Evolutionary conservation across 2,888 invertebrate genomes (phyloP).

Genomic region (Stenodera caucasica): DNA sequence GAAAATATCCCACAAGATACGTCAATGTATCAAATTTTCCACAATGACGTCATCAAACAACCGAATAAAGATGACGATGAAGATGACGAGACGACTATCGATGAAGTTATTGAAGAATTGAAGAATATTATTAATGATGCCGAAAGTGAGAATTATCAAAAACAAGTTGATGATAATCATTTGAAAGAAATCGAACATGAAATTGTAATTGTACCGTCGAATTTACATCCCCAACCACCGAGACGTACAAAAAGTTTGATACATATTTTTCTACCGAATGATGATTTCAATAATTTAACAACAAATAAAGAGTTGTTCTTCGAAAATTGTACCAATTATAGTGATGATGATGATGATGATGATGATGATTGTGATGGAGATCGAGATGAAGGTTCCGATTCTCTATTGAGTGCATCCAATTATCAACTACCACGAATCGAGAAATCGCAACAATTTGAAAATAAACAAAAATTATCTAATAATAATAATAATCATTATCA

Average conservation of each 20-base stretch:
- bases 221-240: conserved; percentile 80
- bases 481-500: no score
- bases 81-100: conserved; percentile 79
- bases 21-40: conserved; percentile 65
- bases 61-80: conserved; percentile 51
- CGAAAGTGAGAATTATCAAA: conserved; percentile 68
- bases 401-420: conserved; percentile 67
- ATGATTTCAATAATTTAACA: conserved; percentile 58
- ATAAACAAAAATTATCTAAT: conserved; percentile 19
- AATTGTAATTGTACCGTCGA: conserved; percentile 74
- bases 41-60: no score
- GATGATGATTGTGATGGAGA: neutral
- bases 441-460: conserved; percentile 11
- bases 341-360: neutral
- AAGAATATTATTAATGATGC: conserved; percentile 84
- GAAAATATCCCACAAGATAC: conserved; percentile 65
- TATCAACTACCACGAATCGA: conserved; percentile 36
- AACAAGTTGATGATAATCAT: conserved; percentile 45
- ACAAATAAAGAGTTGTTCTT: conserved; percentile 60
- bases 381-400: conserved; percentile 69
- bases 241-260: conserved; percentile 72
- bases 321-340: conserved; percentile 64
- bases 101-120: conserved; percentile 84
- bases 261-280: conserved; percentile 67
- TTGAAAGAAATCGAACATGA: conserved; percentile 53